These are phyloP conservation scores for Cardinalis cardinalis DNA, from an alignment of 2,113 vertebrate species.

Conservation along the genomic window DNA sequence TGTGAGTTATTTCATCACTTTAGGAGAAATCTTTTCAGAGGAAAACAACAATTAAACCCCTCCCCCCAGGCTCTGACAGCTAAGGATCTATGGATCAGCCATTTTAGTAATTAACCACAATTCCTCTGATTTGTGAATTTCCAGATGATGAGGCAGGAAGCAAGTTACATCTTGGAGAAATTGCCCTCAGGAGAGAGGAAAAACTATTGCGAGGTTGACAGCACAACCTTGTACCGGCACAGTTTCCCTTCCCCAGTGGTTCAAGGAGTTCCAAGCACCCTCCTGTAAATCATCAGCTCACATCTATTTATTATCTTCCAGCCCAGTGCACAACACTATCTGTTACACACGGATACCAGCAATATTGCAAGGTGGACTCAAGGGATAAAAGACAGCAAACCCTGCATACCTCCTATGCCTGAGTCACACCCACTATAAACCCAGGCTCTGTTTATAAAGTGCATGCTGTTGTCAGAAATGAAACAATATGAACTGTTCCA, in stretches of 20 bases:
- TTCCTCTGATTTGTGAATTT: slow-evolving; percentile 71
- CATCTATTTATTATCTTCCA: slow-evolving; percentile 79
- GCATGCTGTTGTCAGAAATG: background rate
- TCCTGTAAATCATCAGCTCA: slow-evolving; percentile 77
- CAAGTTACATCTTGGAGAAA: slow-evolving; percentile 64
- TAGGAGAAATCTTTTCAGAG: slow-evolving; percentile 43
- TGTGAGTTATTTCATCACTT: slow-evolving; percentile 64
- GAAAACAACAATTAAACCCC: slow-evolving; percentile 60
- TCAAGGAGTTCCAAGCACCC: slow-evolving; percentile 73
- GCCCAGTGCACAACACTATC: slow-evolving; percentile 75
- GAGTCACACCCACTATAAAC: slow-evolving; percentile 43
- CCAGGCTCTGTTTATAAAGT: slow-evolving; percentile 33
- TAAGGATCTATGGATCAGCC: slow-evolving; percentile 57
- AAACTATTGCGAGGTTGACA: slow-evolving; percentile 68
- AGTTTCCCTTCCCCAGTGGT: slow-evolving; percentile 62
- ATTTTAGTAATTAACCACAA: slow-evolving; percentile 72
- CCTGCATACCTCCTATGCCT: slow-evolving; percentile 47
- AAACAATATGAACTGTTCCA: slow-evolving; percentile 14
- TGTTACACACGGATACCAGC: slow-evolving; percentile 76
- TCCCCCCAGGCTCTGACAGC: slow-evolving; percentile 30
- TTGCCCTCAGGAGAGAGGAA: slow-evolving; percentile 65
- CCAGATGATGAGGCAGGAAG: slow-evolving; percentile 65
- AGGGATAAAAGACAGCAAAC: slow-evolving; percentile 63
- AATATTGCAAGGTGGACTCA: slow-evolving; percentile 71
- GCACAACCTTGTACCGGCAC: slow-evolving; percentile 50